Base-by-base conservation (phyloP, 2,888 invertebrate species). In the Blera fallax region DNA sequence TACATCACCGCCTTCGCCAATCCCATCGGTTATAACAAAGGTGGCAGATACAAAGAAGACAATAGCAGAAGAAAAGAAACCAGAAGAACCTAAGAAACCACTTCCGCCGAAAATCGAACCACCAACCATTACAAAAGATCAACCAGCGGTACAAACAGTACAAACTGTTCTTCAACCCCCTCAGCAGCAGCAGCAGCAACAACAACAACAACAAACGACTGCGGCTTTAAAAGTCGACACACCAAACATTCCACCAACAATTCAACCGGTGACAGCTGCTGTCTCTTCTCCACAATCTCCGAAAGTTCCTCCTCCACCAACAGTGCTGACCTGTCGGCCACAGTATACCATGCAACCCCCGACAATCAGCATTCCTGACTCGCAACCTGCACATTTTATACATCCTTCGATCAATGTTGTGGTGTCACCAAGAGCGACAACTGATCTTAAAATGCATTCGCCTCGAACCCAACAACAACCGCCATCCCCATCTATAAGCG, bases 321-420 rank as follows among this genome's bases (percentile, higher is more conserved):
- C 70, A 5, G 45, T 79, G 3, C 10, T 77, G 14, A 50, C 52
- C 5, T 24, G 64, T 43, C 89, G 90, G 18, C 91, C 92, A 89
- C 92, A 93, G 76, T 92, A 89, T 7, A 94, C 93, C 87, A 93
- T 94, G 91, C 95, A 95, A 88, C 93, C 95, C 11, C 93, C 95
- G 3, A 94, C 95, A 0, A 95, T 95, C 14, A 95, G 94, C 88
- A 94, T 95, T 88, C 95, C 95, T 3, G 94, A 94, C 48, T 87
- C 89, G 1, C 82, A 87, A 21, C 74, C 89, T 6, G 62, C 90
- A 1, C 92, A 91, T 52, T 91, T 91, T 82, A 89, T 89, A 24
- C 89, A 90, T 69, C 91, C 91, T 1, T 90, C 91, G 11, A 84
- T 91, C 62, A 88, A 87, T 65, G 88, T 88, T 1, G 89, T 91